A percentile compares a stretch with the other conserved stretches of the same genome.
phyloP scores from a whole-genome alignment of 2,888 invertebrate genomes.

The Papilio demoleus region DNA sequence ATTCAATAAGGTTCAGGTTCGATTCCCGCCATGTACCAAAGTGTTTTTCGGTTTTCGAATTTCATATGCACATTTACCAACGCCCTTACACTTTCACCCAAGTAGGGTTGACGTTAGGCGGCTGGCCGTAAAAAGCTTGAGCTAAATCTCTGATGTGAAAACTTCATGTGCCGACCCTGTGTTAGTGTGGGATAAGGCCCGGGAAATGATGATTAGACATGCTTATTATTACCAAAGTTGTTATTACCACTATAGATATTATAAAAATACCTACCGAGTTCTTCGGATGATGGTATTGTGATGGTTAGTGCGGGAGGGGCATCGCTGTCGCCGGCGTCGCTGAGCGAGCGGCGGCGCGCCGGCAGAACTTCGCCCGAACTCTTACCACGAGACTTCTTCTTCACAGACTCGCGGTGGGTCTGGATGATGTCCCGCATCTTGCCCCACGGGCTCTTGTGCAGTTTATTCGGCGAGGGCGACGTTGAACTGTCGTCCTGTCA shows the following conservation, averaged over 20 bases:
- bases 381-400: slow-evolving; percentile 80
- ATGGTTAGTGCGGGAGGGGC: slow-evolving; percentile 81
- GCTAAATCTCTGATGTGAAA: no score
- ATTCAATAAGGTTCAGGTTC: no score
- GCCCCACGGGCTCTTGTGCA: slow-evolving; percentile 89
- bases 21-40: no score
- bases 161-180: no score
- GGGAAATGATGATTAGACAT: no score
- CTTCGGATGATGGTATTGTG: slow-evolving; percentile 85
- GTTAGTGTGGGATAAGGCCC: no score
- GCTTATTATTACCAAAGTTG: background rate
- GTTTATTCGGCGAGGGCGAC: slow-evolving; percentile 79
- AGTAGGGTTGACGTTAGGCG: no score
- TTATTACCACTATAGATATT: background rate
- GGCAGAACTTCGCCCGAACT: slow-evolving; percentile 72
- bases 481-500: slow-evolving; percentile 79
- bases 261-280: slow-evolving; percentile 76
- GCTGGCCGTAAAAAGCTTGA: no score
- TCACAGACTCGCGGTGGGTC: slow-evolving; percentile 86
- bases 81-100: no score
- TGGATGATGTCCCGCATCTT: slow-evolving; percentile 91
- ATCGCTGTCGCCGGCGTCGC: slow-evolving; percentile 78
- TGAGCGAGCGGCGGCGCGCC: slow-evolving; percentile 69
- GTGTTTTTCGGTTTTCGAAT: no score
- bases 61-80: no score